Conservation (phyloP, 1,140 invertebrate genomes). For the Chironomus tepperi region DNA sequence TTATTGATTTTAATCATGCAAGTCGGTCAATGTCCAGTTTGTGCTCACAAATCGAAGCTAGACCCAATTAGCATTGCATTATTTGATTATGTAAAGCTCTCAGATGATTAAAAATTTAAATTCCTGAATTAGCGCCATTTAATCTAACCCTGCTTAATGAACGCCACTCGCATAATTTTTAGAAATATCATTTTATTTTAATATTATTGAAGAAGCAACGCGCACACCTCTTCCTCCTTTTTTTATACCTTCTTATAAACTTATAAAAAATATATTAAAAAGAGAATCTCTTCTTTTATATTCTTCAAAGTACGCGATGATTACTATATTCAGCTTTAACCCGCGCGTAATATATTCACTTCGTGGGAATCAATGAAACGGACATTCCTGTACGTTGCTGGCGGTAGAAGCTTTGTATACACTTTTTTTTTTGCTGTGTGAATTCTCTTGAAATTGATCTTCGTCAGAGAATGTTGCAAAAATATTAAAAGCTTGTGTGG, state of each 20-base stretch:
- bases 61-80: no score
- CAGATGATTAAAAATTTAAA: no score
- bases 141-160: neutral
- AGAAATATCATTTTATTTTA: neutral
- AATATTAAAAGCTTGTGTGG: no score
- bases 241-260: neutral
- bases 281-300: neutral
- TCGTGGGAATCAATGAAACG: conserved; percentile 18
- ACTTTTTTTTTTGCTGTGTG: no score
- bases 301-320: neutral
- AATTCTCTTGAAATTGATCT: no score
- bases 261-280: neutral
- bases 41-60: no score
- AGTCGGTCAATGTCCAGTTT: no score
- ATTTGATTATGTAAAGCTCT: no score
- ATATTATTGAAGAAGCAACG: neutral
- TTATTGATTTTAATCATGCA: no score
- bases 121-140: no score
- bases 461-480: no score
- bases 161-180: neutral
- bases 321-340: neutral
- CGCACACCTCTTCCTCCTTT: neutral
- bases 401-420: neutral
- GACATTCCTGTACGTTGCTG: conserved; percentile 16
- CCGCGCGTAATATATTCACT: neutral